These are phyloP conservation scores for Aplodontia rufa DNA, from an alignment of 2,113 vertebrate species.

Conservation along the genomic window DNA sequence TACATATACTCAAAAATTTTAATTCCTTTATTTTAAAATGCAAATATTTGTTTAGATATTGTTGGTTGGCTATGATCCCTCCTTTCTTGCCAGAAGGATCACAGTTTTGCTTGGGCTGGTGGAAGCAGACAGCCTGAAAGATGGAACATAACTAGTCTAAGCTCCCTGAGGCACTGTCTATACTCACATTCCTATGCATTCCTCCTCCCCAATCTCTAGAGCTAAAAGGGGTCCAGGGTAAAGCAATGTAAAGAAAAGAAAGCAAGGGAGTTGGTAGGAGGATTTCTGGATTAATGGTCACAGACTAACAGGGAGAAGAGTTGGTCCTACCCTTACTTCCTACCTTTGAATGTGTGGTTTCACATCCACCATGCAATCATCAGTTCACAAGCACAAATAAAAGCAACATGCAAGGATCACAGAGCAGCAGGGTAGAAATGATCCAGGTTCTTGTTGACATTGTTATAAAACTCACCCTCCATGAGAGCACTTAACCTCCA, in stretches of 20 bases:
- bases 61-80: background rate
- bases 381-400: background rate
- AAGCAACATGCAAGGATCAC: background rate
- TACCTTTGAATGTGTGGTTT: background rate
- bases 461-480: background rate
- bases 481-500: background rate
- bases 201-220: background rate
- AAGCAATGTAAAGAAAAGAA: background rate
- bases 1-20: background rate
- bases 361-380: background rate
- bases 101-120: background rate
- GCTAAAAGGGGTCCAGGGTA: background rate
- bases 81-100: background rate
- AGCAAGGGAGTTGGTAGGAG: background rate
- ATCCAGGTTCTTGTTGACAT: background rate
- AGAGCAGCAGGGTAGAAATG: background rate
- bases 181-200: too few relatives aligned
- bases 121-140: background rate
- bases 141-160: background rate
- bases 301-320: background rate
- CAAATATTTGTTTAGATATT: background rate
- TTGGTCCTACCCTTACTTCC: background rate
- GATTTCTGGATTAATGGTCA: background rate
- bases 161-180: background rate
- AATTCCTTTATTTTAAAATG: background rate